phyloP scores from a whole-genome alignment of 64 coral and sea anemone genomes.

The Catalaphyllia jardinei region DNA sequence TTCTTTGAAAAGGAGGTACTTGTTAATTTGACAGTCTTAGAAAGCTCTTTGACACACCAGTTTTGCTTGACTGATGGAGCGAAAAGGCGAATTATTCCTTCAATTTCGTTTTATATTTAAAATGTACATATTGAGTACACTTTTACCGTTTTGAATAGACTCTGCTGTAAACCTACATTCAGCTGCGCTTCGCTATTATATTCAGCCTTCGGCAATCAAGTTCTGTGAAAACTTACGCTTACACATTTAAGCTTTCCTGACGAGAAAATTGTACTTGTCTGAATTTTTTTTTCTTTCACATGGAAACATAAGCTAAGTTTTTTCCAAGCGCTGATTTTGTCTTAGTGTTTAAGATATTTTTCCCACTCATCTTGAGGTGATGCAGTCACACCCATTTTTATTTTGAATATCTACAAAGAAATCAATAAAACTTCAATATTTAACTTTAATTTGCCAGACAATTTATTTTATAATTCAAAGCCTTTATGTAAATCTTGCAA shows the following conservation, averaged over 20 bases:
- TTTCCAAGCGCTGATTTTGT: too few relatives aligned
- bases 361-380: neutral
- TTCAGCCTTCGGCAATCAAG: too few relatives aligned
- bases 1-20: neutral
- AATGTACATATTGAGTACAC: too few relatives aligned
- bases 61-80: too few relatives aligned
- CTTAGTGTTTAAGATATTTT: too few relatives aligned
- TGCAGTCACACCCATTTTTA: constrained; percentile 32
- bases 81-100: too few relatives aligned
- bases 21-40: constrained; percentile 11
- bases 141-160: neutral
- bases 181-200: too few relatives aligned
- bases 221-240: too few relatives aligned
- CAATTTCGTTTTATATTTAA: too few relatives aligned
- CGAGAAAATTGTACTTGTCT: neutral
- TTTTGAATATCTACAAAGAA: constrained; percentile 8
- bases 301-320: too few relatives aligned
- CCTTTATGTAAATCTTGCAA: neutral
- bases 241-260: neutral
- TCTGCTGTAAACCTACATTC: too few relatives aligned
- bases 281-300: neutral
- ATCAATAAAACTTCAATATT: neutral
- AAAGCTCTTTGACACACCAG: neutral
- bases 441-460: neutral
- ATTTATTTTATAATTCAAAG: constrained; percentile 20